Conservation (phyloP, 2,797 vertebrate species). For the Petrocephalus sullivani region DNA sequence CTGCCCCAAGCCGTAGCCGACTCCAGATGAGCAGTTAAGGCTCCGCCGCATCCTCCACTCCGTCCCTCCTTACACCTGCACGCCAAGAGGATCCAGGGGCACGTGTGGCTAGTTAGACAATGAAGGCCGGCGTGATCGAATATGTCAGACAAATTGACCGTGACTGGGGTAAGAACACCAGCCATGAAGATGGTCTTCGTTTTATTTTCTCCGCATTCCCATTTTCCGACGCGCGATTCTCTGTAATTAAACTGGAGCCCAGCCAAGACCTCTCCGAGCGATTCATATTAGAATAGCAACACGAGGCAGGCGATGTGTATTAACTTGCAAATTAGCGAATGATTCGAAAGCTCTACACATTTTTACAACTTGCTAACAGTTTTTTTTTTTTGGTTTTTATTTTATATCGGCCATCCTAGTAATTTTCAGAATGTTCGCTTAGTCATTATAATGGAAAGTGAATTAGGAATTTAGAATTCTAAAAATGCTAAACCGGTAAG, state of each 20-base stretch:
- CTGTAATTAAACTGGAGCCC: conserved; percentile 6
- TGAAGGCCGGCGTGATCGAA: background rate
- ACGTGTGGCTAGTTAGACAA: background rate
- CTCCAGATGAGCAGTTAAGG: background rate
- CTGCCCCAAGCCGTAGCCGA: background rate
- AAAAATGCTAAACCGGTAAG: background rate
- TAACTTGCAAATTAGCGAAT: background rate
- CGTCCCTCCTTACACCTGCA: background rate
- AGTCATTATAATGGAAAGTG: background rate
- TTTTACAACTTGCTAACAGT: conserved; percentile 2
- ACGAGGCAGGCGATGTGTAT: background rate
- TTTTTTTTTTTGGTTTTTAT: background rate
- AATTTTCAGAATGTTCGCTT: background rate
- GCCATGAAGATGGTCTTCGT: background rate
- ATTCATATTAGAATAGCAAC: background rate
- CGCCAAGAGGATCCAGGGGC: background rate
- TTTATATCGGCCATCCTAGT: background rate
- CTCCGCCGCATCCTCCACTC: background rate
- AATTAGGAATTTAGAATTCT: background rate
- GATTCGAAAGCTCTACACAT: background rate
- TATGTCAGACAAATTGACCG: background rate
- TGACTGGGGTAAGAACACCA: background rate
- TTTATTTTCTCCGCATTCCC: background rate
- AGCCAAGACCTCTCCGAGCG: background rate
- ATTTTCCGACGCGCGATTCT: background rate